Conservation (phyloP, 2,888 invertebrate genomes). For the Nephrotoma flavescens region DNA sequence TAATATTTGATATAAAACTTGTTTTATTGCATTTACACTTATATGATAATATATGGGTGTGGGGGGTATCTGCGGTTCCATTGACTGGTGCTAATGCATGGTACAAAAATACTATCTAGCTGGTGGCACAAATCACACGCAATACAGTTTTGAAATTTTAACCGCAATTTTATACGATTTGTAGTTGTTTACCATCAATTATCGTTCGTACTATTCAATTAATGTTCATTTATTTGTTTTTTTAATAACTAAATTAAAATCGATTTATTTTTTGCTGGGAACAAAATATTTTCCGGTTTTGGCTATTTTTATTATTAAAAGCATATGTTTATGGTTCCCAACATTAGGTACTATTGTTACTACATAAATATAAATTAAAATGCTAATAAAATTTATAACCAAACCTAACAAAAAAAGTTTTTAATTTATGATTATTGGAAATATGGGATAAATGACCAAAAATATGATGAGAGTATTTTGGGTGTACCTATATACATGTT, state of each 20-base stretch:
- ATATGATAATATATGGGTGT: too few relatives aligned
- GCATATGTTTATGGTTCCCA: not conserved
- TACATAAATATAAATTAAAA: not conserved
- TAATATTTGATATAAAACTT: not conserved
- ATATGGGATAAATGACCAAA: not conserved
- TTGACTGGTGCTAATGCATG: not conserved
- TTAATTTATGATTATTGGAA: not conserved
- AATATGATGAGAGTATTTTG: not conserved
- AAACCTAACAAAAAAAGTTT: not conserved
- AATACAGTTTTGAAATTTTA: too few relatives aligned
- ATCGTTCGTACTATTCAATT: not conserved
- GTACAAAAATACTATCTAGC: too few relatives aligned
- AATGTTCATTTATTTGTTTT: not conserved
- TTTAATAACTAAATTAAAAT: not conserved
- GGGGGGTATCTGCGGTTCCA: not conserved
- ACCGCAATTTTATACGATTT: too few relatives aligned
- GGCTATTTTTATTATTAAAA: not conserved
- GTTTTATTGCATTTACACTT: not conserved
- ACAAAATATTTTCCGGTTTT: not conserved
- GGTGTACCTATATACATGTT: too few relatives aligned
- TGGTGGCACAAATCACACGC: too few relatives aligned
- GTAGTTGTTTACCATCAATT: too few relatives aligned
- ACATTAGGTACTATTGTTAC: not conserved
- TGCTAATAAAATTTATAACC: not conserved
- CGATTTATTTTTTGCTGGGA: not conserved